Evolutionary conservation across 2,888 invertebrate genomes (phyloP), one percentile per base, ranked within the genome.

Genomic region (Athalia rosae): DNA sequence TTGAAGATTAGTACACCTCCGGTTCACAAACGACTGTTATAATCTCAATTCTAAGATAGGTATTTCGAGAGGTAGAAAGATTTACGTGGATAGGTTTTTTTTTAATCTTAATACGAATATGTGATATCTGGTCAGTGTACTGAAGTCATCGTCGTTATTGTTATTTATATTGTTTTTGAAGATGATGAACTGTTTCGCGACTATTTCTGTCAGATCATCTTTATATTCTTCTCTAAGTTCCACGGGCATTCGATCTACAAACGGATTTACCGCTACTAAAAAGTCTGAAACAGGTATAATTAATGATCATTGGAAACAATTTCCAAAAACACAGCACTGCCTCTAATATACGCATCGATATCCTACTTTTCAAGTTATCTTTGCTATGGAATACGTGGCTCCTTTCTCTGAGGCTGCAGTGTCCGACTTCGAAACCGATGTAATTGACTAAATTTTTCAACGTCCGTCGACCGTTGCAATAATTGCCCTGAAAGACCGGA

Each of bases 221-320:
- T 93, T 87, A 85, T 93, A 94, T 3, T 92, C 91, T 2, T 92
- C 91, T 59, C 92, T 91, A 61, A 92, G 84, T 0, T 91, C 87
- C 3, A 86, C 82, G 0, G 94, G 92, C 71, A 95, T 92, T 47
- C 91, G 90, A 8, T 91, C 90, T 79, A 93, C 85, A 85, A 94
- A 94, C 0, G 94, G 94, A 83, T 93, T 94, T 4, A 94, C 92
- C 0, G 94, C 94, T 80, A 91, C 90, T 0, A 94, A 91, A 50
- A 93, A 92, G 83, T 92, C 94, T 93, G 87, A 61, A 91, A 81
- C 80, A 91, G 90, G 80, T 80, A 79, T 78, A 69, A 77, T 78
- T 41, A n/a, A n/a, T 28, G 41, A 62, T 28, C 1, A 28, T 59
- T 28, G 5, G 59, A 9, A 4, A 28, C 59, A 4, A 28, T 11